phyloP scores from a whole-genome alignment of 2,797 vertebrate genomes.

The Chrysocyon brachyurus region DNA sequence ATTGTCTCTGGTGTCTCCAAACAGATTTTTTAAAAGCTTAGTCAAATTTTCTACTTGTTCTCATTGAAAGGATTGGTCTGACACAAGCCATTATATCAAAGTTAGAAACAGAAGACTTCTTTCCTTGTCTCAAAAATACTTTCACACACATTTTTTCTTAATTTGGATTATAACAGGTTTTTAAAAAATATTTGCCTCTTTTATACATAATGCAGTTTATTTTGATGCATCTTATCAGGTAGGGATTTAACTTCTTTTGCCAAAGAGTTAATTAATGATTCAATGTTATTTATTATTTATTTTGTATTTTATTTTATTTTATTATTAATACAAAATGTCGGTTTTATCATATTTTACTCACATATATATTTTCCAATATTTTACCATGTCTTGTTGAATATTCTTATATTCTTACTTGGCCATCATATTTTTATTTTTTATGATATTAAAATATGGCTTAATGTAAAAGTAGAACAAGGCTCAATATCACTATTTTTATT shows the following conservation, averaged over 20 bases:
- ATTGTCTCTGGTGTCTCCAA: background rate
- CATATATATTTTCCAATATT: background rate
- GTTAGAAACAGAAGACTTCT: background rate
- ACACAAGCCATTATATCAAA: background rate
- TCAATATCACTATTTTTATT: background rate
- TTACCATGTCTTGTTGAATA: background rate
- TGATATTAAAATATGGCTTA: background rate
- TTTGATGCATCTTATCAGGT: background rate
- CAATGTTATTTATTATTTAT: background rate
- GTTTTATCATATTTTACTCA: background rate
- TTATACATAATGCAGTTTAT: background rate
- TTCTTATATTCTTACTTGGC: constrained; percentile 1
- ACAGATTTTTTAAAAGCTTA: background rate
- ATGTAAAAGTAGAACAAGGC: background rate
- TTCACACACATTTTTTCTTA: background rate
- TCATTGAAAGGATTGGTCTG: background rate
- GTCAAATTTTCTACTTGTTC: background rate
- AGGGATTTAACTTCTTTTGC: background rate
- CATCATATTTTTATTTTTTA: background rate
- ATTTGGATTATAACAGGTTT: background rate
- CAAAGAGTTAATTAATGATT: background rate
- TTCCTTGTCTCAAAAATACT: background rate
- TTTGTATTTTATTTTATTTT: background rate
- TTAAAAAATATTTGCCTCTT: background rate
- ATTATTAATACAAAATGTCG: background rate